Evolutionary conservation across 2,113 vertebrate species (phyloP).

Genomic region (Urocynchramus pylzowi): DNA sequence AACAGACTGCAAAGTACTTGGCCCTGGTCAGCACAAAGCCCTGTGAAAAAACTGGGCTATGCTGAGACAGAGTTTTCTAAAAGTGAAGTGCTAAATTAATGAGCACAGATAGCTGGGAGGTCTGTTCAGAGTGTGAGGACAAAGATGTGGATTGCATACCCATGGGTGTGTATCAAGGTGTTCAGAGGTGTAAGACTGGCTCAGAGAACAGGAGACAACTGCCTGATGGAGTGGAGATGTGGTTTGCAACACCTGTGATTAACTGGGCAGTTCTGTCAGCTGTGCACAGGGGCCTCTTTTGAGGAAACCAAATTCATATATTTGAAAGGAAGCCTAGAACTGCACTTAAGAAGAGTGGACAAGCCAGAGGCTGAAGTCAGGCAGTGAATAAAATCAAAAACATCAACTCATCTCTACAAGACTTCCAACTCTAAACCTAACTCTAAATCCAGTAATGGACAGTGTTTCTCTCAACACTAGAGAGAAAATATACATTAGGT

Average conservation of each 20-base stretch:
- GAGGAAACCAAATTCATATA: neutral
- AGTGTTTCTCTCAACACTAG: neutral
- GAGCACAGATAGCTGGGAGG: neutral
- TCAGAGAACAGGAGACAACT: neutral
- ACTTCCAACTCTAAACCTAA: neutral
- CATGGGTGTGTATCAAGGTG: neutral
- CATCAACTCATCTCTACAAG: neutral
- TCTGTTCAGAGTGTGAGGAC: neutral
- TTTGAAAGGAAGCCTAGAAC: neutral
- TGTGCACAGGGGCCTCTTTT: neutral
- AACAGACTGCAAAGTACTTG: neutral
- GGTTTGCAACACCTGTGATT: neutral
- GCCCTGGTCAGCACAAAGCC: neutral
- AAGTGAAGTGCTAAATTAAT: neutral
- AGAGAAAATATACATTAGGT: neutral
- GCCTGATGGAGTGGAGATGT: neutral
- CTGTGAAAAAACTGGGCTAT: neutral
- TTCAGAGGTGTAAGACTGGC: neutral
- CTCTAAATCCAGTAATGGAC: neutral
- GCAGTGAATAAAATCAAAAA: neutral
- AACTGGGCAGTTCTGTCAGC: neutral
- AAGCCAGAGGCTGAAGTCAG: neutral
- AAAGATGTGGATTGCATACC: neutral
- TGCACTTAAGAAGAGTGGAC: neutral
- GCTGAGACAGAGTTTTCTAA: neutral